A percentile compares a stretch with the other conserved stretches of the same genome.
phyloP scores from a whole-genome alignment of 2,113 vertebrate species.

The Pseudonaja textilis region DNA sequence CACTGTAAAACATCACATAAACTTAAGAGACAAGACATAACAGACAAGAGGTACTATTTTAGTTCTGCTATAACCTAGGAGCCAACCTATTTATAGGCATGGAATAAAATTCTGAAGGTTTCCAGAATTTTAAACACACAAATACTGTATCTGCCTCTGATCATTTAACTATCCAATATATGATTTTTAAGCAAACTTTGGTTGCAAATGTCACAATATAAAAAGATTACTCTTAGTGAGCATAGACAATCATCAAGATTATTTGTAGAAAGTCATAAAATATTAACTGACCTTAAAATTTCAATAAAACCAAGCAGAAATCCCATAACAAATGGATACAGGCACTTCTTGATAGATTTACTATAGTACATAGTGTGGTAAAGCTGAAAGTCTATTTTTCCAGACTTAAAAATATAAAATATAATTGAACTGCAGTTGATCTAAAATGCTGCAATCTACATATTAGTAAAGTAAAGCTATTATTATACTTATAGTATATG shows the following conservation, averaged over 20 bases:
- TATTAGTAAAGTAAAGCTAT: too few species aligned
- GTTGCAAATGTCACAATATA: constrained; percentile 29
- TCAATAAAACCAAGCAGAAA: constrained; percentile 22
- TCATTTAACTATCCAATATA: constrained; percentile 4
- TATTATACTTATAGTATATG: too few species aligned
- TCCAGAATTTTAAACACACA: constrained; percentile 14
- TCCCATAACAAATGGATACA: not conserved
- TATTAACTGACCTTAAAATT: constrained; percentile 2
- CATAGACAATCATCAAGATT: constrained; percentile 21
- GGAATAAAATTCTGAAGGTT: constrained; percentile 30
- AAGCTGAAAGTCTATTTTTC: not conserved
- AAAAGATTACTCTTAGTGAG: constrained; percentile 14
- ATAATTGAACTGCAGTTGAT: too few species aligned
- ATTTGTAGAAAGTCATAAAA: constrained; percentile 23
- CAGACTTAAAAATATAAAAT: too few species aligned
- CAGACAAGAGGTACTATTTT: not conserved
- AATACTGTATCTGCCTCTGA: not conserved
- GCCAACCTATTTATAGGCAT: constrained; percentile 50
- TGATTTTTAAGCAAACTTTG: constrained; percentile 36
- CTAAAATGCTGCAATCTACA: too few species aligned
- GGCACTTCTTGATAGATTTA: not conserved
- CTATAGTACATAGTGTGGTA: not conserved
- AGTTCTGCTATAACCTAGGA: not conserved
- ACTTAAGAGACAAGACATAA: not conserved
- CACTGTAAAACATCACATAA: not conserved